Base-by-base conservation (phyloP, 2,113 vertebrate genomes). In the Vidua chalybeata region DNA sequence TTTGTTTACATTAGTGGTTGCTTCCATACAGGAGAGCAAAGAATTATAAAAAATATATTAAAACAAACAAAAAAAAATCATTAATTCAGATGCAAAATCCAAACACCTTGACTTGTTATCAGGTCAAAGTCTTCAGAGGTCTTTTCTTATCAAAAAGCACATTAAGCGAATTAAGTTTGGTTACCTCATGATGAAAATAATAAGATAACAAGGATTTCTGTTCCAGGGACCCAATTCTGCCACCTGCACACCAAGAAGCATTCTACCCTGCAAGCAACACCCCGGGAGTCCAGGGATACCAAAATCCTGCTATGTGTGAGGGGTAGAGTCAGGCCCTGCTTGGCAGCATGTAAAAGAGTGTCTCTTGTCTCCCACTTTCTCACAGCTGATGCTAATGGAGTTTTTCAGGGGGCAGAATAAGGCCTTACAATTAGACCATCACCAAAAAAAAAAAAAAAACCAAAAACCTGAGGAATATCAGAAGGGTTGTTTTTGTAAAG, bases 1-100 rank as follows among this genome's bases (percentile, higher is more conserved):
- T 37, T 88, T 95, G 75, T 93, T 93, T 91, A 72, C 39, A 51
- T 86, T 95, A 80, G 23, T 78, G 68, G 46, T 35, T 96, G 59
- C 93, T 94, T 85, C 52, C 43, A 88, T 71, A 68, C 31, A 95
- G 89, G 58, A 87, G 61, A 87, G 45, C 51, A 77, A 97, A 95
- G 89, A 68, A 80, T 33, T 23, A 81, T 89, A 72, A 64, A 94
- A 56, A 45, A 54, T 35, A 59, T 13, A 68, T 28, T 90, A 74
- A 76, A 81, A 64, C 9, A 6, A 61, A 88, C 56, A 41, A 41
- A 41, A 39, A 76, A 30, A 82, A 43, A 37, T 51, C 15, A 93
- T 63, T 1, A 87, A 94, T 79, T 86, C 77, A 75, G 68, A 89
- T 66, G 67, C 23, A n/a, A 92, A 90, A 96, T 63, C 68, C 63